Evolutionary conservation across 2,113 vertebrate genomes (phyloP).

Genomic region (Sclerurus mexicanus): DNA sequence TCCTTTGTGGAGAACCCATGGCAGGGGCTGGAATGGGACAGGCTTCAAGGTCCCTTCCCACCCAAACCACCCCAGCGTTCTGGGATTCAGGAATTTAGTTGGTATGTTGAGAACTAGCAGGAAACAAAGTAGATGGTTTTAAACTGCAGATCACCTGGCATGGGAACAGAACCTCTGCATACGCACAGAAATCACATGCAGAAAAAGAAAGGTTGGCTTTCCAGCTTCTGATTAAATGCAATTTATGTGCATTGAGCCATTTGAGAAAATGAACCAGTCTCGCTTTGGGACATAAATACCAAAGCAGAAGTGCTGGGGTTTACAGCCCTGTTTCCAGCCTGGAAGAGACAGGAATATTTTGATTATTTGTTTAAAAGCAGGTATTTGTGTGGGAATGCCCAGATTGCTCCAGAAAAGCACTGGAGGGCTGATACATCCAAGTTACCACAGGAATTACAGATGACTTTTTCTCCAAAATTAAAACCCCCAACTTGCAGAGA

Average conservation of each 20-base stretch:
- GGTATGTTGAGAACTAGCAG: neutral
- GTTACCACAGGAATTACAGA: neutral
- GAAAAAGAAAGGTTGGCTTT: neutral
- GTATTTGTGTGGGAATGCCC: neutral
- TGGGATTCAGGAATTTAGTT: neutral
- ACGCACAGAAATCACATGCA: accelerated
- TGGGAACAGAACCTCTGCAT: neutral
- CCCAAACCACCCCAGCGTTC: neutral
- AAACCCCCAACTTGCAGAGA: neutral
- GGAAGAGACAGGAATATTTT: neutral
- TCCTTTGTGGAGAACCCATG: neutral
- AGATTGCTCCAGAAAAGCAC: neutral
- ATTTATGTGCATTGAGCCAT: neutral
- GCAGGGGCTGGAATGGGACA: neutral
- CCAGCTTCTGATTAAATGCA: neutral
- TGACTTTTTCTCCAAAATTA: neutral
- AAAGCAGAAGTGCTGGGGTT: neutral
- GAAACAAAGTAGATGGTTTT: neutral
- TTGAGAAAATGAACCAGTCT: neutral
- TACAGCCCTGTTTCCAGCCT: neutral
- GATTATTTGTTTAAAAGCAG: neutral
- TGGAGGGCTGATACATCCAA: neutral
- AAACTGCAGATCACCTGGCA: neutral
- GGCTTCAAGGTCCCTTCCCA: neutral
- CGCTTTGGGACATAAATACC: accelerated